Conservation (phyloP, 2,113 vertebrate species). For the Cariama cristata region DNA sequence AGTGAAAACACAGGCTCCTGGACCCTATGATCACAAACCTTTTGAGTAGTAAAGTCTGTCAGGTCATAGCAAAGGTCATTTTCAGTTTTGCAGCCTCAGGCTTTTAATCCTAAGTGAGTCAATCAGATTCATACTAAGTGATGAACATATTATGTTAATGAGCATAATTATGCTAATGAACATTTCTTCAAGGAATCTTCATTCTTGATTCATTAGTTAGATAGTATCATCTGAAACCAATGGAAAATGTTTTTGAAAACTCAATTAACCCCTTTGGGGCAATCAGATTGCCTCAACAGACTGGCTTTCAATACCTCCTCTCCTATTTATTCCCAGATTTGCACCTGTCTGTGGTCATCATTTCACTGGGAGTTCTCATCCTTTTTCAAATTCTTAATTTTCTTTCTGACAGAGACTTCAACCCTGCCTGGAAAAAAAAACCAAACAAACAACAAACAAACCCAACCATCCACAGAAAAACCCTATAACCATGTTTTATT, state of each 20-base stretch:
- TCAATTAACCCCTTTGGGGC: not conserved
- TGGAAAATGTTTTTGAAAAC: slow-evolving; percentile 12
- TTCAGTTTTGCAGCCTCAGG: not conserved
- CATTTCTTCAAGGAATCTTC: slow-evolving; percentile 31
- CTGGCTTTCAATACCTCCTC: not conserved
- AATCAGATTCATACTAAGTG: slow-evolving; percentile 17
- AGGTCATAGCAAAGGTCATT: not conserved
- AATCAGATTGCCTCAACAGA: not conserved
- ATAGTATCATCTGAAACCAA: not conserved
- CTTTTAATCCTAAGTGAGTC: slow-evolving; percentile 18
- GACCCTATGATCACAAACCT: not conserved
- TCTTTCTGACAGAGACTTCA: not conserved
- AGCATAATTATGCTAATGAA: slow-evolving; percentile 49
- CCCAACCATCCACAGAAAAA: not conserved
- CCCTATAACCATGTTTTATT: not conserved
- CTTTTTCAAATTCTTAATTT: not conserved
- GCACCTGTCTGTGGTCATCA: not conserved
- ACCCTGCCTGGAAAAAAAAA: not conserved
- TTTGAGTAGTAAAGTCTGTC: not conserved
- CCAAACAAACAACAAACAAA: not conserved
- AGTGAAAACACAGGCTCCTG: not conserved
- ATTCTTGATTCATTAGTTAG: slow-evolving; percentile 15
- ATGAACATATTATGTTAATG: slow-evolving; percentile 36
- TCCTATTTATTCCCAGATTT: not conserved
- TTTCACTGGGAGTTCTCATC: not conserved